Evolutionary conservation across 2,113 vertebrate species (phyloP).

Genomic region (Callipepla californica): DNA sequence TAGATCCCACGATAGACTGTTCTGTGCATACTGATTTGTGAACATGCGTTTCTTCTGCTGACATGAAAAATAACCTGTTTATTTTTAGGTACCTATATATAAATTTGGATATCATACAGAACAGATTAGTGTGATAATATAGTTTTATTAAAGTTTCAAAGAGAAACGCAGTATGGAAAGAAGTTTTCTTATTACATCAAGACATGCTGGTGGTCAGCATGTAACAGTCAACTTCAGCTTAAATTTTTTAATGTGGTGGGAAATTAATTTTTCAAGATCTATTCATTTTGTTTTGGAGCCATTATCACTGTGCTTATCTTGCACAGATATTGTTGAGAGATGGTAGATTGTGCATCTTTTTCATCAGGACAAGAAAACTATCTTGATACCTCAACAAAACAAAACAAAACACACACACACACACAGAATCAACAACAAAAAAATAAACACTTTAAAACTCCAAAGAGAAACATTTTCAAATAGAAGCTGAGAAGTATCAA

Average conservation of each 20-base stretch:
- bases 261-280: not conserved
- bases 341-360: slow-evolving; percentile 3
- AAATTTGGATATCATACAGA: not conserved
- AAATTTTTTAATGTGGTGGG: not conserved
- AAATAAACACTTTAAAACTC: slow-evolving; percentile 14
- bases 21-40: accelerated
- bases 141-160: not conserved
- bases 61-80: not conserved
- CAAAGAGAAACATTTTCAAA: slow-evolving; percentile 69
- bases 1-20: accelerated
- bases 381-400: slow-evolving; percentile 23
- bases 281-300: not conserved
- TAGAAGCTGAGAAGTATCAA: slow-evolving; percentile 72
- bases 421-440: too few relatives aligned
- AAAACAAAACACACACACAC: not conserved
- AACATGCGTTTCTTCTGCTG: accelerated
- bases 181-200: not conserved
- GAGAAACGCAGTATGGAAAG: not conserved
- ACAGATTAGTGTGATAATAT: not conserved
- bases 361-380: slow-evolving; percentile 21
- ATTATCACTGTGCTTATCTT: slow-evolving; percentile 1
- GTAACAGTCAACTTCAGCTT: not conserved
- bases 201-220: not conserved
- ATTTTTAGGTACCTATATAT: not conserved
- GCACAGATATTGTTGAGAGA: not conserved